Evolutionary conservation across 2,888 invertebrate genomes (phyloP).

Genomic region (Meiosimyza decipiens): DNA sequence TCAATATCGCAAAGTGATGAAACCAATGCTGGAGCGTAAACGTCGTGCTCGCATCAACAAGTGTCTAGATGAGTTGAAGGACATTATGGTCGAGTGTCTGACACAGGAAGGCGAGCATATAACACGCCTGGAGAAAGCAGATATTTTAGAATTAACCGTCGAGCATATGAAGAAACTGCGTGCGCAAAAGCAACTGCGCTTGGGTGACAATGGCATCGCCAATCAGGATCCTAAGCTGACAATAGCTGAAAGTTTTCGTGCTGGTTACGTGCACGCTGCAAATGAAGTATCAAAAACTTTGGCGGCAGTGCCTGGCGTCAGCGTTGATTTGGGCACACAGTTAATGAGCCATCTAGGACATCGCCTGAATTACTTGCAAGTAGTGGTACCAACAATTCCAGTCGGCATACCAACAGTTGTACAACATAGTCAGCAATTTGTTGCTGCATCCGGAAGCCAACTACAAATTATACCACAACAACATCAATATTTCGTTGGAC

Average conservation of each 20-base stretch:
- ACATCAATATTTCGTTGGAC: constrained; percentile 38
- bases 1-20: constrained; percentile 95
- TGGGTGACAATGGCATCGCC: constrained; percentile 46
- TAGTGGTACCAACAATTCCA: constrained; percentile 60
- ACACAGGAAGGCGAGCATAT: constrained; percentile 90
- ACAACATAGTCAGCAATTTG: constrained; percentile 28
- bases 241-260: constrained; percentile 81
- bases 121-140: constrained; percentile 89
- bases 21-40: constrained; percentile 91
- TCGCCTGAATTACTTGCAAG: constrained; percentile 74
- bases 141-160: constrained; percentile 88
- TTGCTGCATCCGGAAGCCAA: constrained; percentile 36
- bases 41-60: constrained; percentile 90
- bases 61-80: constrained; percentile 90
- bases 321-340: constrained; percentile 86
- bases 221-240: constrained; percentile 60
- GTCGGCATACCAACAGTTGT: constrained; percentile 36
- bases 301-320: constrained; percentile 87
- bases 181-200: constrained; percentile 77
- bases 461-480: constrained; percentile 33
- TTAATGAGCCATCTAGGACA: constrained; percentile 92
- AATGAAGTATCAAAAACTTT: constrained; percentile 89
- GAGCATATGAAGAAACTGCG: constrained; percentile 85
- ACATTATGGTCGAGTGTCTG: constrained; percentile 79
- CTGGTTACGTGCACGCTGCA: constrained; percentile 90